Evolutionary conservation across 2,888 invertebrate species (phyloP), one percentile per base, ranked within the genome.

Genomic region (Aphidius colemani): DNA sequence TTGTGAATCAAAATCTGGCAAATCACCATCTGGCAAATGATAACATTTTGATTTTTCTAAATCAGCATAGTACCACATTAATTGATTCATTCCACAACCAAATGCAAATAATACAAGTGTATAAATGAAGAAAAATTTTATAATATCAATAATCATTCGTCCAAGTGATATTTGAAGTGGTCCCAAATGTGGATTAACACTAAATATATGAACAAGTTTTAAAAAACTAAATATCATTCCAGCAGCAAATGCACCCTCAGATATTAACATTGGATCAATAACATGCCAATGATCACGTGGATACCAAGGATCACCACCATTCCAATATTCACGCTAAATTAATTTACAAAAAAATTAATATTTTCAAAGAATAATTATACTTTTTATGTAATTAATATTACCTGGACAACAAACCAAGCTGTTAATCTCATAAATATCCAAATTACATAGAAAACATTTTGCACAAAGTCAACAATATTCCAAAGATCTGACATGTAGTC

Each of bases 381-480:
- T 11, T 40, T 53, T 48, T 8, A 4, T 11, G 13, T 48, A 48
- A 60, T 51, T 50, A 72, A 61, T 30, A 30, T 30, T 85, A 97
- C 98, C 90, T 94, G 94, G 39, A 93, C 93, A 62, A 92, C 88
- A 73, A 92, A 89, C 88, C 94, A 96, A 10, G 98, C 91, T 0
- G 96, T 92, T 61, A 94, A 86, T 69, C 98, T 85, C 71, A 98
- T 86, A 63, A 92, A 89, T 70, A 98, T 90, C 89, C 98, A 98
- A 50, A 94, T 91, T 30, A 98, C 92, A 80, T 98, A 99, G 75
- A 98, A 93, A 73, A 93, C 89, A 81, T 98, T 98, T 7, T 98
- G 98, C 74, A 97, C 92, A 80, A 98, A 98, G 83, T 98, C 98
- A 6, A 98, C 92, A 67, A 98, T 95, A 80, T 99, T 98, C 98